Conservation (phyloP, 2,113 vertebrate genomes). For the Arizona elegans region DNA sequence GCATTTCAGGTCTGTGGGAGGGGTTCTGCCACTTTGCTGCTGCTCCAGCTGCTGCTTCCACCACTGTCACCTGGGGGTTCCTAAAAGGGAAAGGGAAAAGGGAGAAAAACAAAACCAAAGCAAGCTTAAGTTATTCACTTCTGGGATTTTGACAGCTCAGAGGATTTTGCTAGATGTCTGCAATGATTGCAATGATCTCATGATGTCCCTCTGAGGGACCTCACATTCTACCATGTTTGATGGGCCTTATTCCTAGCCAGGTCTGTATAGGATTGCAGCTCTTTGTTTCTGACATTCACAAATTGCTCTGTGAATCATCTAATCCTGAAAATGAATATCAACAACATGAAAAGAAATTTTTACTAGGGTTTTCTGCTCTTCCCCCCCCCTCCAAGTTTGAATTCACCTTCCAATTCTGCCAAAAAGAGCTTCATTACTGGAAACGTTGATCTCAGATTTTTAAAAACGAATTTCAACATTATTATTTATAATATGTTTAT, state of each 20-base stretch:
- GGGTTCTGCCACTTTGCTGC: neutral
- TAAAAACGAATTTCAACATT: neutral
- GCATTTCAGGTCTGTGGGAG: neutral
- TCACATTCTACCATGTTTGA: neutral
- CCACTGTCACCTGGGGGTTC: rapidly evolving
- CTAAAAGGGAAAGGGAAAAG: neutral
- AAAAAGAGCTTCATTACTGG: neutral
- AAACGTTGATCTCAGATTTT: neutral
- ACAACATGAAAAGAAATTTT: neutral
- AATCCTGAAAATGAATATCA: neutral
- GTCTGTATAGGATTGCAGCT: neutral
- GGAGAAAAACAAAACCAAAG: neutral
- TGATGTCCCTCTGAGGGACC: neutral
- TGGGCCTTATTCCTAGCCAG: neutral
- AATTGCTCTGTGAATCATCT: neutral
- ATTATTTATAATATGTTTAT: neutral
- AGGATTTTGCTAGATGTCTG: neutral
- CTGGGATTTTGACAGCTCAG: neutral
- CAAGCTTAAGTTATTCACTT: neutral
- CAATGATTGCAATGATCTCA: neutral
- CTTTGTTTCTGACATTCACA: neutral
- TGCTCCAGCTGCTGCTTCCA: neutral
- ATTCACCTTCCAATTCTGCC: neutral
- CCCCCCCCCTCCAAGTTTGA: neutral
- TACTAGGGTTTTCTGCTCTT: neutral